Evolutionary conservation across 2,797 vertebrate genomes (phyloP), one percentile per base, ranked within the genome.

Genomic region (Gambusia yucatana): DNA sequence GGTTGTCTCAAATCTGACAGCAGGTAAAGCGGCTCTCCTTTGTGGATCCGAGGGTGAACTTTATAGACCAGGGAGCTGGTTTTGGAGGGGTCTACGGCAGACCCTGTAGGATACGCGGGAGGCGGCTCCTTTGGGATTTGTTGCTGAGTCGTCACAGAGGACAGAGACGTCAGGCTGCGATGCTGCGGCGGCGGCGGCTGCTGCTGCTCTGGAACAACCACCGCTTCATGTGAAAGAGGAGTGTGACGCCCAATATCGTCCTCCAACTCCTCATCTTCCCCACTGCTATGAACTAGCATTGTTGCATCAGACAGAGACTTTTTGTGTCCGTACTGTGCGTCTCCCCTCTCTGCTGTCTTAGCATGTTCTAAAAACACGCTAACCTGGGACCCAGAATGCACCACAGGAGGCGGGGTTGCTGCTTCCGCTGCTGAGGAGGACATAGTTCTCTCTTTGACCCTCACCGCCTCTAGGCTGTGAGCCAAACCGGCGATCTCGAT

Each of bases 221-320:
- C 81, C 0, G 94, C 86, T 22, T 96, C 95, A 8, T 95, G 96
- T 43, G 94, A 94, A 59, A 96, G 95, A 0, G 95, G 91, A 0
- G 95, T 93, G 82, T 86, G 92, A 3, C 94, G 87, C 4, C 94
- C 95, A 4, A 86, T 79, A 0, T 98, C 97, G 6, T 98, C 97
- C 57, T 98, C 97, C 67, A 95, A 96, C 76, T 98, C 98, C 75
- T 98, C 97, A 30, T 97, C 97, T 57, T 98, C 97, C 14, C 97
- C 98, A 0, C 98, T 99, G 82, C 98, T 99, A 88, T 99, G 98
- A 76, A 99, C 97, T 84, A 99, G 94, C 98, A 99, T 98, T 73
- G 98, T 99, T 81, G 98, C 98, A 17, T 99, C 97, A 0, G 98
- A 99, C 13, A 98, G 96, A 0, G 97, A 99, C 88, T 99, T 99